Evolutionary conservation across 2,113 vertebrate species (phyloP), one percentile per base, ranked within the genome.

Genomic region (Clupea harengus): DNA sequence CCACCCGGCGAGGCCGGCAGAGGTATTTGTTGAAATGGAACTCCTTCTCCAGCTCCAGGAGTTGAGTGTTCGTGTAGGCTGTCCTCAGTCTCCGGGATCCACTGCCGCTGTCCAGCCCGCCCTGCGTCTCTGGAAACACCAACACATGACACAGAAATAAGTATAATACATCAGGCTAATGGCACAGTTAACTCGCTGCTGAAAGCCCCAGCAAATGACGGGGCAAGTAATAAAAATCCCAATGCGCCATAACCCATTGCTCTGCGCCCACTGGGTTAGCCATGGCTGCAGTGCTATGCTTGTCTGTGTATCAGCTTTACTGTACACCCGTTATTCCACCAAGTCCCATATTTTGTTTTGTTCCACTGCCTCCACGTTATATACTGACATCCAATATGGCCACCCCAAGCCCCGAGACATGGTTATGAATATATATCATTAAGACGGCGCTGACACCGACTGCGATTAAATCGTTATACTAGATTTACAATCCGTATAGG

Each of bases 1-100:
- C 98, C 85, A 97, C 96, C 7, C 98, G 92, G 25, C 98, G 95
- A 1, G 98, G 98, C 88, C 98, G 94, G 91, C 98, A 98, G 72
- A 99, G 95, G 89, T 99, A 99, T 89, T 98, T 97, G 93, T 98
- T 99, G 90, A 98, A 99, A 89, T 99, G 98, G 91, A 99, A 99
- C 90, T 99, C 98, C 87, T 99, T 99, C 94, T 99, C 98, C 92
- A 99, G 92, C 92, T 99, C 98, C 93, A 99, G 94, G 32, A 99
- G 95, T 91, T 99, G 98, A 0, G 97, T 98, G 95, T 98, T 98
- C 88, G 97, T 99, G 94, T 99, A 99, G 0, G 98, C 97, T 1
- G 98, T 99, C 89, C 98, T 96, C 88, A 99, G 93, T 84, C 98
- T 92, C 54, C 98, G 87, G 81, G 96, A 96, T 57, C 96, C 96